phyloP scores from a whole-genome alignment of 2,113 vertebrate species.

The Abramis brama region DNA sequence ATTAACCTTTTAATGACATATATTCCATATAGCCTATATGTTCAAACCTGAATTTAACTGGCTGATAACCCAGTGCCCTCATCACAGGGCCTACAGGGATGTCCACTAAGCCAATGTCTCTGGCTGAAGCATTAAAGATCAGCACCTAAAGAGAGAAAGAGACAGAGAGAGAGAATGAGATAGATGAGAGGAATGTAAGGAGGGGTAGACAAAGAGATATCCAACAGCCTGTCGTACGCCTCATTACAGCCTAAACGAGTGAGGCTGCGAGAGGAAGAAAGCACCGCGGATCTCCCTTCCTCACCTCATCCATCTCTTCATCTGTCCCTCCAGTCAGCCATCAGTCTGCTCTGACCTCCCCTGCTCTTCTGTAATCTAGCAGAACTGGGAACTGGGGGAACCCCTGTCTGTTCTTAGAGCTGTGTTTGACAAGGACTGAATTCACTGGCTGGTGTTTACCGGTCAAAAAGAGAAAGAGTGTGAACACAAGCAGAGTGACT shows the following conservation, averaged over 20 bases:
- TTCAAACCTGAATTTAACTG: background rate
- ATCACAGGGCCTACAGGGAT: background rate
- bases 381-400: background rate
- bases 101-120: background rate
- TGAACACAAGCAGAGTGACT: conserved; percentile 24
- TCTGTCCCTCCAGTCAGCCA: conserved; percentile 32
- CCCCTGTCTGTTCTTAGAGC: conserved; percentile 19
- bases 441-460: conserved; percentile 29
- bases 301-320: conserved; percentile 47
- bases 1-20: background rate
- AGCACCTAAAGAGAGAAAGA: conserved; percentile 3
- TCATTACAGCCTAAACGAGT: conserved; percentile 52
- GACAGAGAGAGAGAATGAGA: conserved; percentile 14
- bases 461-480: conserved; percentile 1
- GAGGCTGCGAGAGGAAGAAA: conserved; percentile 39
- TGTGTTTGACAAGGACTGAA: conserved; percentile 2
- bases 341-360: conserved; percentile 21
- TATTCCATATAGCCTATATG: background rate
- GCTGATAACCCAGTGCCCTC: background rate
- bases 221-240: conserved; percentile 45
- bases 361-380: conserved; percentile 16
- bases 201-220: conserved; percentile 36
- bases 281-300: conserved; percentile 23
- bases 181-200: conserved; percentile 27
- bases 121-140: background rate